Conservation (phyloP, 2,888 invertebrate genomes). For the Andrena fulva region DNA sequence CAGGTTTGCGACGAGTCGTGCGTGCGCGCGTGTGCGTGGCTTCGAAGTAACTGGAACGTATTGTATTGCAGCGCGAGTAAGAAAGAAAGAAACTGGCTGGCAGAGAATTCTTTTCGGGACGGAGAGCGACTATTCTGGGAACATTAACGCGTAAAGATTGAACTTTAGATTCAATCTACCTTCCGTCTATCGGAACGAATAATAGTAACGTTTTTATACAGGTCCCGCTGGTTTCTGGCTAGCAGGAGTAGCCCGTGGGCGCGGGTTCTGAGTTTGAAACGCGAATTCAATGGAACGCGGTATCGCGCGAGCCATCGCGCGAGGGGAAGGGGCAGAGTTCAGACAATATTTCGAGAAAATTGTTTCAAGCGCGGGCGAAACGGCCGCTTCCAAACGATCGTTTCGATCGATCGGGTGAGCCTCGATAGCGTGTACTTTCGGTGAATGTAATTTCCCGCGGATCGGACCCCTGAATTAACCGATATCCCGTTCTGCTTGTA, state of each 20-base stretch:
- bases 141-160: background rate
- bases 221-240: background rate
- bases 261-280: background rate
- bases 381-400: slow-evolving; percentile 20
- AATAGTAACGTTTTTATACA: slow-evolving; percentile 7
- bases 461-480: slow-evolving; percentile 44
- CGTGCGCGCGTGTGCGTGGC: slow-evolving; percentile 5
- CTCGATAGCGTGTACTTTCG: slow-evolving; percentile 19
- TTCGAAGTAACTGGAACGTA: slow-evolving; percentile 27
- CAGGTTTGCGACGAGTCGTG: slow-evolving; percentile 4
- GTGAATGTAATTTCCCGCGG: slow-evolving; percentile 47
- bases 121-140: background rate
- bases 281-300: slow-evolving; percentile 15
- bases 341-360: slow-evolving; percentile 36
- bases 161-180: background rate
- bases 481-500: slow-evolving; percentile 36
- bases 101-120: background rate
- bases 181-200: background rate
- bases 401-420: slow-evolving; percentile 31
- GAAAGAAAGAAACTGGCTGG: slow-evolving; percentile 26
- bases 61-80: slow-evolving; percentile 29
- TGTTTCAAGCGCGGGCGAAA: slow-evolving; percentile 4
- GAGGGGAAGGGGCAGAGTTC: background rate
- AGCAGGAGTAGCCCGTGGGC: background rate
- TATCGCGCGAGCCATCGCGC: slow-evolving; percentile 21